Evolutionary conservation across 2,888 invertebrate species (phyloP).

Genomic region (Pollenia labialis): DNA sequence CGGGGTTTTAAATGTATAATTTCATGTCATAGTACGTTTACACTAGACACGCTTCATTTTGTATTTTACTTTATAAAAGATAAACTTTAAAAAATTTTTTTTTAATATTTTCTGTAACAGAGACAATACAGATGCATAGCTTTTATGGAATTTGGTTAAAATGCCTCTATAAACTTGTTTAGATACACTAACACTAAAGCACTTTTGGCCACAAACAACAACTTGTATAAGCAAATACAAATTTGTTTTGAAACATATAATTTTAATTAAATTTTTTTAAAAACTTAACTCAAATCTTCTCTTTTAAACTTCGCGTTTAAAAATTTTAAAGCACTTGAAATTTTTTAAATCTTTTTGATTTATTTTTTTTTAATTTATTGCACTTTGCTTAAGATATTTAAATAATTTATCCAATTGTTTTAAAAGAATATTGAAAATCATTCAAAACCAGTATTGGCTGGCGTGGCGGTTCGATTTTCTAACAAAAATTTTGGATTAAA

Average conservation of each 20-base stretch:
- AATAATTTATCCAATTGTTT: slow-evolving; percentile 11
- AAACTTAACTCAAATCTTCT: background rate
- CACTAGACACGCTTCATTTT: slow-evolving; percentile 68
- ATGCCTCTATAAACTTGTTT: slow-evolving; percentile 78
- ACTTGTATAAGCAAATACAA: slow-evolving; percentile 15
- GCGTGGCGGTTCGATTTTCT: slow-evolving; percentile 2
- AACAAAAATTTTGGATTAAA: background rate
- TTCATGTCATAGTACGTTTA: slow-evolving; percentile 36
- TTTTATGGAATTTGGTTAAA: slow-evolving; percentile 53
- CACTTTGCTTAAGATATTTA: slow-evolving; percentile 14
- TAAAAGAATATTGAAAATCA: slow-evolving; percentile 6
- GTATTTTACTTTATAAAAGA: slow-evolving; percentile 24
- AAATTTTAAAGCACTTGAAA: background rate
- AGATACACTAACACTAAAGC: slow-evolving; percentile 74
- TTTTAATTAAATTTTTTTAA: background rate
- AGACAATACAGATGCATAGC: slow-evolving; percentile 34
- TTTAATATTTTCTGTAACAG: slow-evolving; percentile 28
- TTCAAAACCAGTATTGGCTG: slow-evolving; percentile 45
- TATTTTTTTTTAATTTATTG: slow-evolving; percentile 26
- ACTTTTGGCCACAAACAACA: slow-evolving; percentile 43
- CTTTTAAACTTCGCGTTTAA: background rate
- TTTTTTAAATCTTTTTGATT: slow-evolving; percentile 2
- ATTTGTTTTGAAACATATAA: slow-evolving; percentile 11
- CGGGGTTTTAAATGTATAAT: slow-evolving; percentile 18
- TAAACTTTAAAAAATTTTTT: slow-evolving; percentile 8